phyloP scores from a whole-genome alignment of 2,888 invertebrate genomes.

The Amaurobius ferox region DNA sequence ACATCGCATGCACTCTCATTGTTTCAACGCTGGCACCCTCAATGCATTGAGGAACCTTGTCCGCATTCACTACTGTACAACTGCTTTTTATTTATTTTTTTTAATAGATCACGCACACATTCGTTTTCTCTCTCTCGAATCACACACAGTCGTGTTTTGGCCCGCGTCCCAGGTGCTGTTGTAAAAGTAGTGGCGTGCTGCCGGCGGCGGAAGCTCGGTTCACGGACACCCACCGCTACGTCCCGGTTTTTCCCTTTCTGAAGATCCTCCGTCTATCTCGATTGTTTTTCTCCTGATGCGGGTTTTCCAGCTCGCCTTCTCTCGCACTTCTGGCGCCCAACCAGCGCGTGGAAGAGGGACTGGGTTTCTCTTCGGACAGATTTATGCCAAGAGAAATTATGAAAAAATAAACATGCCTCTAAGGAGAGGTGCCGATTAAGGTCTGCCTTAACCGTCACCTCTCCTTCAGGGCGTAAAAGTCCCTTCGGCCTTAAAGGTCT shows the following conservation, averaged over 20 bases:
- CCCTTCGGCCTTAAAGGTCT: too few relatives aligned
- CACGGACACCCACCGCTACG: slow-evolving; percentile 46
- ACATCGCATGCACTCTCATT: neutral
- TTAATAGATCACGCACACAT: slow-evolving; percentile 7
- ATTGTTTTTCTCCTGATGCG: neutral
- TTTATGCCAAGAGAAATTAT: neutral
- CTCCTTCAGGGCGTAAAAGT: too few relatives aligned
- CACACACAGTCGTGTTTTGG: slow-evolving; percentile 32
- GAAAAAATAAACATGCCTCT: neutral
- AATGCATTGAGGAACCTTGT: neutral
- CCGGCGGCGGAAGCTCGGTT: slow-evolving; percentile 50
- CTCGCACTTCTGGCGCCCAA: neutral
- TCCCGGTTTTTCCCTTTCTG: neutral
- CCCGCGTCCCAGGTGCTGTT: slow-evolving; percentile 27
- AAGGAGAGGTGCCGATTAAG: too few relatives aligned
- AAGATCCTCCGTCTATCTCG: neutral
- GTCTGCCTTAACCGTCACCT: too few relatives aligned
- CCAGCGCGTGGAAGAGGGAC: slow-evolving; percentile 10
- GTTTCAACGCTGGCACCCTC: neutral
- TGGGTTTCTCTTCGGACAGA: neutral
- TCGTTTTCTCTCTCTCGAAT: neutral
- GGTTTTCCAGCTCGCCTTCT: neutral
- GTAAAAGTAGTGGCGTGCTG: slow-evolving; percentile 58
- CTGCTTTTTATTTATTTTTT: neutral
- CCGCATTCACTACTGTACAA: slow-evolving; percentile 3